These are phyloP conservation scores for Caenorhabditis plicata DNA, from an alignment of 2,888 invertebrate genomes.

Conservation along the genomic window DNA sequence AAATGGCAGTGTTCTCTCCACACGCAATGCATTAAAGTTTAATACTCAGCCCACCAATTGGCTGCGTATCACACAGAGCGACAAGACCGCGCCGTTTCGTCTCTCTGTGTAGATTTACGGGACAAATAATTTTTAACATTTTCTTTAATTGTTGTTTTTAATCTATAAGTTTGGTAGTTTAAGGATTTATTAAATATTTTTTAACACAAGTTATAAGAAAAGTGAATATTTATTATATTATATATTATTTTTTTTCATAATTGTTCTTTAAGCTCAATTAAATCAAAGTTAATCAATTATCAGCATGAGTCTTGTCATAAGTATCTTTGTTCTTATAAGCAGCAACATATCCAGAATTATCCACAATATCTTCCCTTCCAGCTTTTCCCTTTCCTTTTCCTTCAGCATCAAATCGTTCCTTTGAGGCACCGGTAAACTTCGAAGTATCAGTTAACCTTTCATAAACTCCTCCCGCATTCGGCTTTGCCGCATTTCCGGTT, in stretches of 20 bases:
- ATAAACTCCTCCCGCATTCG: slow-evolving; percentile 60
- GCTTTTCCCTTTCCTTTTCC: slow-evolving; percentile 65
- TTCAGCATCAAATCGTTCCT: slow-evolving; percentile 65
- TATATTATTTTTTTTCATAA: not conserved
- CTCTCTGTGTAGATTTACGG: slow-evolving; percentile 28
- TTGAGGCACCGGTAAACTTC: slow-evolving; percentile 65
- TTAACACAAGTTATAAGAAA: slow-evolving; percentile 2
- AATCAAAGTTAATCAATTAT: slow-evolving; percentile 13
- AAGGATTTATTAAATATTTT: not conserved
- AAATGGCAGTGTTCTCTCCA: not conserved
- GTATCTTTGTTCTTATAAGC: slow-evolving; percentile 67
- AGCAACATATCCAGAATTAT: slow-evolving; percentile 65
- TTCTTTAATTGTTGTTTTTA: not conserved
- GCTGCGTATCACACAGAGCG: slow-evolving; percentile 10
- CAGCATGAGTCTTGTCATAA: slow-evolving; percentile 62
- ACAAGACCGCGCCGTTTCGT: slow-evolving; percentile 17
- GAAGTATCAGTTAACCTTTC: slow-evolving; percentile 64
- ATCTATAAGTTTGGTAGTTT: not conserved
- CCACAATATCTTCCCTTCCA: slow-evolving; percentile 56
- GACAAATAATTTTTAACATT: slow-evolving; percentile 3
- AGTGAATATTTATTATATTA: not conserved
- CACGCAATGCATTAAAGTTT: slow-evolving; percentile 14
- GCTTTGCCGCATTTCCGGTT: slow-evolving; percentile 54
- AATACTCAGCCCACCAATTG: slow-evolving; percentile 31
- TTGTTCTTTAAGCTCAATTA: not conserved